Evolutionary conservation across 2,113 vertebrate genomes (phyloP), one percentile per base, ranked within the genome.

Genomic region (Malaclemys terrapin): DNA sequence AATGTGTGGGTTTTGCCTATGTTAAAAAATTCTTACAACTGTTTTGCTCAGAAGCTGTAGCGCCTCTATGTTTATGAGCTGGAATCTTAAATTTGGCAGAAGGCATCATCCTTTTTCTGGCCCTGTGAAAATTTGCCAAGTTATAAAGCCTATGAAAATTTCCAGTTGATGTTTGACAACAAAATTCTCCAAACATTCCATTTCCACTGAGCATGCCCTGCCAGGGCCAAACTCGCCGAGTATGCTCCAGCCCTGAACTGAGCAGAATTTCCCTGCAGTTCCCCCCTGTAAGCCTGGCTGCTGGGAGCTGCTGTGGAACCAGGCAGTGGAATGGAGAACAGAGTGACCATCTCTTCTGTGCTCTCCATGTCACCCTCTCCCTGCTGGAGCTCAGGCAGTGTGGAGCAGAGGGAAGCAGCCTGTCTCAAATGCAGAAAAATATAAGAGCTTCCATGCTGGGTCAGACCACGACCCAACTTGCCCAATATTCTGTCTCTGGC

Each of bases 321-420:
- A 29, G 13, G 20, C 19, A 62, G 14, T 49, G 82, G 86, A 88
- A 87, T 2, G 25, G 1, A 29, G 25, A 8, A n/a, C 27, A 86
- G 42, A 62, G 52, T 79, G 65, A 56, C 69, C 42, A 12, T 69
- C 10, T n/a, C 19, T 75, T 81, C 57, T 52, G 56, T 84, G 20
- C 8, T 80, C 49, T 45, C 65, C 14, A 27, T 78, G 85, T 56
- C 49, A 52, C 1, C 1, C 2, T 5, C 3, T 0, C 3, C 8
- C 9, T 12, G 9, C 10, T 84, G 27, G 93, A 92, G 90, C 2
- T 1, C 2, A 9, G 14, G 9, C 76, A 81, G 24, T 35, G 27
- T 29, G 82, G 54, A 42, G 79, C 25, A 89, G 45, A 0, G 0
- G 2, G 16, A 29, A 94, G 19, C 85, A 89, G 25, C 11, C 4